Evolutionary conservation across 2,797 vertebrate genomes (phyloP), one percentile per base, ranked within the genome.

Genomic region (Melanotaenia boesemani): DNA sequence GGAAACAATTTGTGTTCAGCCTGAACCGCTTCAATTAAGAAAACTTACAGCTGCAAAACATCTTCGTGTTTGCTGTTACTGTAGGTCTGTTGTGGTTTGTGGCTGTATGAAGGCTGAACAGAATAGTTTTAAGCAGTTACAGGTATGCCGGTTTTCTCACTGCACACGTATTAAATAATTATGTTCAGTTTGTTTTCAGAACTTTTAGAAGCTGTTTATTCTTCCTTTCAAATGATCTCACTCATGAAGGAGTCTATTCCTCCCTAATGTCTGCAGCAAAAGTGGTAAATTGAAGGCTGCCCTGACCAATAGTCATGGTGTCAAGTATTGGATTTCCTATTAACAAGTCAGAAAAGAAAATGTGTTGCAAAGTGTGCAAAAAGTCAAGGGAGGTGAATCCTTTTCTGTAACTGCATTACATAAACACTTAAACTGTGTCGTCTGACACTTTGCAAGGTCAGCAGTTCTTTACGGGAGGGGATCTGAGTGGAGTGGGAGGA

Each of bases 401-500:
- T 41, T 59, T 46, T 62, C 70, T 32, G 1, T 22, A 65, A 11
- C 48, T 68, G 67, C 72, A 54, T 57, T 39, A 54, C 46, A 32
- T 56, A 32, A 69, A 36, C 59, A 71, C 63, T 62, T 50, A 24
- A 39, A 66, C 28, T 32, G 2, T 61, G 22, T 10, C 50, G 34
- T 41, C n/a, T 70, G 62, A 74, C 44, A 66, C 36, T 22, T 36
- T 62, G 55, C 59, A 59, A 71, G 58, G 30, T 61, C 32, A 39
- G 41, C 73, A 71, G 64, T 22, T 30, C 64, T 70, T 24, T 36
- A 81, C 70, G n/a, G 10, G 24, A 10, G 26, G 7, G 70, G 68
- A 59, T 41, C 37, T 50, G 41, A 16, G 34, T 57, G 50, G 39
- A 70, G 75, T 68, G 63, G 74, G 76, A 75, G 78, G 62, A 65